phyloP scores from a whole-genome alignment of 2,888 invertebrate genomes.

The Orgyia antiqua region DNA sequence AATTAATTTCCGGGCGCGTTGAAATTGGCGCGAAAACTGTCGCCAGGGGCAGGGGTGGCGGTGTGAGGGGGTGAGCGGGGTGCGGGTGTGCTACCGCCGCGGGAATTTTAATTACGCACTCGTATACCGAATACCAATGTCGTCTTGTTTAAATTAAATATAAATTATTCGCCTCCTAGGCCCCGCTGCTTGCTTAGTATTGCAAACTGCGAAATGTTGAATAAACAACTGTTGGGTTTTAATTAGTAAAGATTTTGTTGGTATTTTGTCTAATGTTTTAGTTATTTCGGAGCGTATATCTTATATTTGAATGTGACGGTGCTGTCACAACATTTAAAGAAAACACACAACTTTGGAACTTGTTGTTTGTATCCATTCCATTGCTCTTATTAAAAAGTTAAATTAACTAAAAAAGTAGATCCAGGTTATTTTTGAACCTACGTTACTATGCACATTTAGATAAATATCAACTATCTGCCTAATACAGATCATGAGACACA shows the following conservation, averaged over 20 bases:
- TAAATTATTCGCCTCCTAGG: conserved; percentile 76
- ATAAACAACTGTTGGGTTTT: conserved; percentile 68
- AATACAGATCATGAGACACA: too few species aligned
- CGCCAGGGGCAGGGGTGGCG: conserved; percentile 45
- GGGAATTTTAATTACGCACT: conserved; percentile 78
- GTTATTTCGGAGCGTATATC: conserved; percentile 19
- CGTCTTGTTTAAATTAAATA: conserved; percentile 79
- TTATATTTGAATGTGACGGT: conserved; percentile 13
- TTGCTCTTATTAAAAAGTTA: too few species aligned
- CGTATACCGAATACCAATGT: conserved; percentile 78
- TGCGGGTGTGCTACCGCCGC: conserved; percentile 60
- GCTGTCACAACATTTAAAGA: conserved; percentile 3
- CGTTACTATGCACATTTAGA: too few species aligned
- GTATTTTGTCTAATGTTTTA: conserved; percentile 36
- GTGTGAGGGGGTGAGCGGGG: conserved; percentile 23
- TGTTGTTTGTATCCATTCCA: conserved; percentile 4
- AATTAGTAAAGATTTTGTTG: conserved; percentile 58
- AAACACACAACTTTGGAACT: conserved; percentile 8
- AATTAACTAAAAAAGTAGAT: too few species aligned
- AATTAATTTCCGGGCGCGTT: conserved; percentile 78
- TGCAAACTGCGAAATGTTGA: conserved; percentile 62
- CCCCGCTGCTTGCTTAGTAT: conserved; percentile 64
- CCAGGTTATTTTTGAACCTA: too few species aligned
- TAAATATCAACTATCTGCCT: too few species aligned
- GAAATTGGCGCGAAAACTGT: conserved; percentile 79